Conservation (phyloP, 2,797 vertebrate species). For the Arremon aurantiirostris region DNA sequence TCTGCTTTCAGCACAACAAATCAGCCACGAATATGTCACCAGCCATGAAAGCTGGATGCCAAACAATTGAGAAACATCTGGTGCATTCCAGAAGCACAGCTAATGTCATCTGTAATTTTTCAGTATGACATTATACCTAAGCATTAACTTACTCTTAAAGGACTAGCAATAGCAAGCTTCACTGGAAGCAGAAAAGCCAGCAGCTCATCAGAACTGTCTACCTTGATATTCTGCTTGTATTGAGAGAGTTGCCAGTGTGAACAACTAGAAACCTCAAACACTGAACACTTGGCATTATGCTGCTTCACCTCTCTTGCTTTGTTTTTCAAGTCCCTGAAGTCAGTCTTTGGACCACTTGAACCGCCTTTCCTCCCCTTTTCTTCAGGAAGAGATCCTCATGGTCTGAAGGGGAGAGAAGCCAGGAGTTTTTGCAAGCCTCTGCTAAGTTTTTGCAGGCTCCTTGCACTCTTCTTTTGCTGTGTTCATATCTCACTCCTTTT, state of each 20-base stretch:
- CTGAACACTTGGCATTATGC: rapidly evolving
- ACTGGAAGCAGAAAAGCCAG: not conserved
- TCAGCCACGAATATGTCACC: not conserved
- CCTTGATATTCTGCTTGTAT: not conserved
- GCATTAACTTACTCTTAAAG: not conserved
- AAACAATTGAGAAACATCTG: conserved; percentile 21
- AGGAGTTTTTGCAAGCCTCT: not conserved
- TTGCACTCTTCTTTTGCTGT: not conserved
- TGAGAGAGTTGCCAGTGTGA: not conserved
- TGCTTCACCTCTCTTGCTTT: not conserved
- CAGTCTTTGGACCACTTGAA: not conserved
- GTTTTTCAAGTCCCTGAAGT: not conserved
- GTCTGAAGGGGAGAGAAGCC: not conserved
- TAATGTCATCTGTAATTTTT: conserved; percentile 33
- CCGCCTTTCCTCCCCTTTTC: not conserved
- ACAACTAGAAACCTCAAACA: not conserved
- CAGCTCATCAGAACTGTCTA: not conserved
- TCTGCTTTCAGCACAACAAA: not conserved
- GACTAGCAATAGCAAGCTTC: not conserved
- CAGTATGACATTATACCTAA: not conserved
- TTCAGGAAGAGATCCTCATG: not conserved
- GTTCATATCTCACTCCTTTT: not conserved
- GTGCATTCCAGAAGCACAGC: not conserved
- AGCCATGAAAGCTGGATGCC: not conserved
- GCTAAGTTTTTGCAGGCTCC: not conserved